Conservation (phyloP, 2,888 invertebrate genomes). For the Tillus elongatus region DNA sequence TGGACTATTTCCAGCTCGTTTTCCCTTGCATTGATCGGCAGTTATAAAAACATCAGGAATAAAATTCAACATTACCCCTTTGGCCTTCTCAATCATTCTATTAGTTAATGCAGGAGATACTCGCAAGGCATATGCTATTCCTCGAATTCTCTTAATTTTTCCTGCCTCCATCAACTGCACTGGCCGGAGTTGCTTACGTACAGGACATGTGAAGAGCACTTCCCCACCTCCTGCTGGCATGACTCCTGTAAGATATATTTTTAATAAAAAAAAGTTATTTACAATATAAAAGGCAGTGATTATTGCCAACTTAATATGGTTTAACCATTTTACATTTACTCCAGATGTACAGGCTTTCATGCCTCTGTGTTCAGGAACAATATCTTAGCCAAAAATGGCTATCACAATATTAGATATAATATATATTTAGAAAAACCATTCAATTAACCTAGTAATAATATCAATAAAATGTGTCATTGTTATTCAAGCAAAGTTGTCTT, state of each 20-base stretch:
- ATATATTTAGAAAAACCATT: too few species aligned
- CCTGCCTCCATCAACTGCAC: slow-evolving; percentile 74
- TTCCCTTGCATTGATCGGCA: slow-evolving; percentile 84
- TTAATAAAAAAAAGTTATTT: too few species aligned
- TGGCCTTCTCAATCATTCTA: slow-evolving; percentile 86
- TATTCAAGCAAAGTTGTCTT: too few species aligned
- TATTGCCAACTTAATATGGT: too few species aligned
- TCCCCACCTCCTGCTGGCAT: slow-evolving; percentile 91
- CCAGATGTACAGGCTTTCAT: too few species aligned
- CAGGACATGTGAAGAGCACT: slow-evolving; percentile 81
- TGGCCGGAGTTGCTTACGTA: slow-evolving; percentile 71
- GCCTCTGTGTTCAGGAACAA: too few species aligned
- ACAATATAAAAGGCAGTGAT: too few species aligned
- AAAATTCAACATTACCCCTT: slow-evolving; percentile 82
- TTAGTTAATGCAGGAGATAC: slow-evolving; percentile 92
- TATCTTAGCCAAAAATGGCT: too few species aligned
- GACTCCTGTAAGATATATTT: slow-evolving; percentile 48
- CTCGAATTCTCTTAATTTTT: slow-evolving; percentile 88
- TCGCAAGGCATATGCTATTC: slow-evolving; percentile 78
- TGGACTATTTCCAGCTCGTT: slow-evolving; percentile 80
- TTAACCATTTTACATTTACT: too few species aligned
- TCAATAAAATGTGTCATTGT: too few species aligned
- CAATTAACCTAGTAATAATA: too few species aligned
- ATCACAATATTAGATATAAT: too few species aligned
- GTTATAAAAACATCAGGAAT: slow-evolving; percentile 93